Base-by-base conservation (phyloP, 2,888 invertebrate genomes). In the Chloroclysta siterata region DNA sequence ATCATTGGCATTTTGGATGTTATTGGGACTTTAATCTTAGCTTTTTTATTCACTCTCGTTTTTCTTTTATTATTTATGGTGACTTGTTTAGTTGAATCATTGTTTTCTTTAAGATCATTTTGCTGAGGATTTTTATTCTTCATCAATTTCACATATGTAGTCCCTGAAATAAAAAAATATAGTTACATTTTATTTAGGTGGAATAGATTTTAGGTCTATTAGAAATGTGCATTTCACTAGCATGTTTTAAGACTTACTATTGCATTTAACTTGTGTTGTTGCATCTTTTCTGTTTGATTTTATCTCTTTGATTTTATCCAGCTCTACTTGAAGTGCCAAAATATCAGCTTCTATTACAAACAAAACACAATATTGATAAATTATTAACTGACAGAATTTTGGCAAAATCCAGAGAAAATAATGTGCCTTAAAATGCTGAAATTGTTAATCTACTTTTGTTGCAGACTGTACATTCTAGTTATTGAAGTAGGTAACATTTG, bases 321-420 rank as follows among this genome's bases (percentile, higher is more conserved):
- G 74, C 79, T 89, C 80, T 0, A 91, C 87, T 82, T 89, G 88
- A 5, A 91, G 71, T 0, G 92, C 90, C 62, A 92, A 78, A 67
- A 93, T 85, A 76, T 92, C 88, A 56, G 91, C 84, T 78, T 88
- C 93, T 93, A 81, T 57, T 0, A 15, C n/a, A 82, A 58, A 55
- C 22, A 29, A 22, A 63, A 33, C 15, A 39, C 8, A 39, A 39
- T 39, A 39, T 8, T 39, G 33, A 33, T 33, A 33, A 2, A 33
- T 33, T 33, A 3, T 33, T 33, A 33, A 22, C 22, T 22, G 3
- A 22, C 22, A 22, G 22, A 22, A 22, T 22, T 22, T 2, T 22
- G 1, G 22, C 22, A 22, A 22, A 22, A 22, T 22, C 22, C 22
- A 22, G 3, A 22, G 22, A 22, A 22, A 22, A 22, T 22, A 22